Evolutionary conservation across 2,888 invertebrate genomes (phyloP).

Genomic region (Artemia sinica): DNA sequence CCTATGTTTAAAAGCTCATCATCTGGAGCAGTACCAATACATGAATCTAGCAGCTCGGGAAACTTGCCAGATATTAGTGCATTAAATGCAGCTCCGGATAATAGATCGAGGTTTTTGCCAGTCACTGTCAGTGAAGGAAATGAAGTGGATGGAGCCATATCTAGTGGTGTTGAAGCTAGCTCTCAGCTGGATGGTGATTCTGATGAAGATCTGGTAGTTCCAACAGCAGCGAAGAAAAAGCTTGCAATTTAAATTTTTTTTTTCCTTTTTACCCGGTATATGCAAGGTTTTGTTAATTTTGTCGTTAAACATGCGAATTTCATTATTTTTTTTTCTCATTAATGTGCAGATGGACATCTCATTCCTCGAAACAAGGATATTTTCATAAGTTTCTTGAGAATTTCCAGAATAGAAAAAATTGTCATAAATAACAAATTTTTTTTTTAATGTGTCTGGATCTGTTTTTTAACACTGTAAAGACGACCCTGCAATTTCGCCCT

Average conservation of each 20-base stretch:
- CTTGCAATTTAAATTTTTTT: not conserved
- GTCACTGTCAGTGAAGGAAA: not conserved
- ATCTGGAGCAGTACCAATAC: not conserved
- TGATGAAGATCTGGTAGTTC: conserved; percentile 9
- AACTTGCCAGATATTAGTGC: not conserved
- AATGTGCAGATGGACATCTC: no score
- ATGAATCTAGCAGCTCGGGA: not conserved
- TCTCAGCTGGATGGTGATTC: not conserved
- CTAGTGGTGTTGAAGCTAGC: not conserved
- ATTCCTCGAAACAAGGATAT: no score
- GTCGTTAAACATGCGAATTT: no score
- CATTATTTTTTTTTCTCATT: no score
- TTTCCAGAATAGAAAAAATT: no score
- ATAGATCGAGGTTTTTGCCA: not conserved
- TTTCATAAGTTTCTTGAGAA: no score
- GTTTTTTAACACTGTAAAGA: no score
- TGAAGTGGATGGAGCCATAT: not conserved
- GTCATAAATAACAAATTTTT: no score
- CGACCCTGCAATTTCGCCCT: no score
- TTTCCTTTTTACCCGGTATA: no score
- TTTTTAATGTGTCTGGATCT: no score
- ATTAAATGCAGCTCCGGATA: not conserved
- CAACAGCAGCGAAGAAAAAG: not conserved
- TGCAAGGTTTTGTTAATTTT: no score
- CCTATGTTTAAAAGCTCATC: not conserved